Evolutionary conservation across 37 sponge, comb jelly and placozoan genomes (phyloP), one percentile per base, ranked within the genome.

Genomic region (Cliona cf. orientalis): DNA sequence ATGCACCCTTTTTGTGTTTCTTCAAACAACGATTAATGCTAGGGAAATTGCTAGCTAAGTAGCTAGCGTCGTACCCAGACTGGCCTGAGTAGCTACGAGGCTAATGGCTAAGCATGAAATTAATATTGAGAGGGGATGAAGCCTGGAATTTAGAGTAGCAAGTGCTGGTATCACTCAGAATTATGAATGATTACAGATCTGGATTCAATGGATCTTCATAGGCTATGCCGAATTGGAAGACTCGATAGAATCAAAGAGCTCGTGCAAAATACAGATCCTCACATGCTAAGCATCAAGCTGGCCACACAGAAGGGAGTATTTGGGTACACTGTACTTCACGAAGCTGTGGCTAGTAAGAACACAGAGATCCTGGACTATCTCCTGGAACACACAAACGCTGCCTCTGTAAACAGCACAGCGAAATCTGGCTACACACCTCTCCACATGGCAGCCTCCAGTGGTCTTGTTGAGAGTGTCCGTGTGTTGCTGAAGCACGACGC

Each of bases 321-420:
- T 44, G 91, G 91, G 17, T 91, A 91, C 72, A 86, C 91, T 21
- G 87, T 87, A 17, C 87, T 91, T 9, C 91, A 91, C 71, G 91
- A 91, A 74, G 86, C 91, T 21, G 61, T 39, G 26, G 60, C 41
- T 32, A 57, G 58, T 37, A 83, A 83, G 38, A 65, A 83, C 42
- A 4, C 31, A 2, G 2, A 65, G 25, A 68, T 75, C 28, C 49
- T 83, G 49, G 66, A 82, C 45, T 44, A 56, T 28, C 69, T 83
- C 0, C 67, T 83, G 56, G 6, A 33, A 0, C 42, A 44, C 22
- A 43, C n/a, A n/a, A n/a, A n/a, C n/a, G n/a, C n/a, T n/a, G n/a
- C n/a, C n/a, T n/a, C 53, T 49, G 53, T 49, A 9, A 49, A 49
- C 53, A 19, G 53, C 14, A 49, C 9, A 49, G 53, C 53, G 14